Base-by-base conservation (phyloP, 30 jellyfish, hydroid and myxozoan species). In the Catostylus mosaicus region DNA sequence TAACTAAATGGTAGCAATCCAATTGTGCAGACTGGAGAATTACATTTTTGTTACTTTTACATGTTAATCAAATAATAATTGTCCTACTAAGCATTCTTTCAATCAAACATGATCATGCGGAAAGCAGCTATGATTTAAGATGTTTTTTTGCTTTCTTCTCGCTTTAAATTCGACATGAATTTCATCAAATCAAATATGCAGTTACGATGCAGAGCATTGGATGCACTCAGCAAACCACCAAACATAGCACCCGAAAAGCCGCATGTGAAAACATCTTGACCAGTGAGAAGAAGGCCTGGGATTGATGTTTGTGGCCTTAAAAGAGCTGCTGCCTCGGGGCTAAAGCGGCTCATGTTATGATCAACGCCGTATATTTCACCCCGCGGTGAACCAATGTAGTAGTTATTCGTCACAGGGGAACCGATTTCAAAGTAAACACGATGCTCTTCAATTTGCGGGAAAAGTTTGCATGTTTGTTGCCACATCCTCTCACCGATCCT, bases 231-330 rank as follows among this genome's bases (percentile, higher is more conserved):
- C 85, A 92, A 38, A n/a, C 98, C 98, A 22, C 88, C 90, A 62
- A 59, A 92, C 90, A 92, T 69, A n/a, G 89, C 98, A 1, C 98
- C 98, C 16, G 97, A 84, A 66, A 87, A 86, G 65, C 98, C 98
- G 34, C 96, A 86, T n/a, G 95, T 66, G 64, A 89, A 72, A 10
- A 92, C 54, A 81, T 92, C 98, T 65, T 92, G 98, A n/a, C 98
- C 98, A 18, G 98, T 92, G 72, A 92, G 89, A 38, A 68, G 73
- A 45, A 92, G 82, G 14, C 97, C 97, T 20, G 96, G 93, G 29
- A 92, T 67, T 62, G 94, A 85, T 38, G 98, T 86, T 29, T 71
- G 68, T 11, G 96, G 87, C 60, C 96, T 89, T 26, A 92, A 85
- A 32, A 30, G 48, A 1, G 83, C 65, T 11, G 82, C 80, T 6